Conservation (phyloP, 2,797 vertebrate genomes). For the Halcyon chelicuti region DNA sequence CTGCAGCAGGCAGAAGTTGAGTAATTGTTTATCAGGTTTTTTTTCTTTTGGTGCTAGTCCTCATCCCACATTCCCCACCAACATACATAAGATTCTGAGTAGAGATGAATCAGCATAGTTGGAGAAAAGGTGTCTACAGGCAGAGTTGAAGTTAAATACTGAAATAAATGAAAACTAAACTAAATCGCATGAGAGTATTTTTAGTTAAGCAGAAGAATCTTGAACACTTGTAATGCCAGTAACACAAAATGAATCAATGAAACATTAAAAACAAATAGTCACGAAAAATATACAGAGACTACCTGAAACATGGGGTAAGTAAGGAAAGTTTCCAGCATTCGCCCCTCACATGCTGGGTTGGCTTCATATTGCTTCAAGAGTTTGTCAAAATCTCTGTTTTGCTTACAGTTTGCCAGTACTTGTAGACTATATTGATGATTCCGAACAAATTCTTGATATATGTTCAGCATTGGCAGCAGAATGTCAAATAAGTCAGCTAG, state of each 20-base stretch:
- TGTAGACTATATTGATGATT: constrained; percentile 99
- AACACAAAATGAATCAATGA: background rate
- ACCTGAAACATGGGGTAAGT: constrained; percentile 99
- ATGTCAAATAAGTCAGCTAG: constrained; percentile 98
- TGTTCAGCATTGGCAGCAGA: constrained; percentile 98
- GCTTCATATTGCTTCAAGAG: constrained; percentile 97
- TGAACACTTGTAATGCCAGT: background rate
- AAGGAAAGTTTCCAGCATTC: constrained; percentile 98
- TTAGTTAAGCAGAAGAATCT: background rate
- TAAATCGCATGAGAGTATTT: background rate
- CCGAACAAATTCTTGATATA: constrained; percentile 99
- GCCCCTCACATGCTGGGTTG: constrained; percentile 94
- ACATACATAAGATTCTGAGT: background rate
- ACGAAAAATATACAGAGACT: background rate
- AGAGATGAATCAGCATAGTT: background rate
- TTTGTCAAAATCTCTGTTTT: constrained; percentile 99
- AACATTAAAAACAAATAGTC: background rate
- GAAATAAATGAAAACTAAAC: background rate
- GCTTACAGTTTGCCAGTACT: constrained; percentile 98
- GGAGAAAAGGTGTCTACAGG: background rate
- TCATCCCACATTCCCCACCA: background rate
- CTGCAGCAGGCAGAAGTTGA: background rate
- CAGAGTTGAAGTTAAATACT: background rate
- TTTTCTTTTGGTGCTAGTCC: background rate
- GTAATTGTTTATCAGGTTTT: background rate